A percentile compares a stretch with the other conserved stretches of the same genome.
Conservation (phyloP, 2,888 invertebrate species). For the Colostygia pectinataria region DNA sequence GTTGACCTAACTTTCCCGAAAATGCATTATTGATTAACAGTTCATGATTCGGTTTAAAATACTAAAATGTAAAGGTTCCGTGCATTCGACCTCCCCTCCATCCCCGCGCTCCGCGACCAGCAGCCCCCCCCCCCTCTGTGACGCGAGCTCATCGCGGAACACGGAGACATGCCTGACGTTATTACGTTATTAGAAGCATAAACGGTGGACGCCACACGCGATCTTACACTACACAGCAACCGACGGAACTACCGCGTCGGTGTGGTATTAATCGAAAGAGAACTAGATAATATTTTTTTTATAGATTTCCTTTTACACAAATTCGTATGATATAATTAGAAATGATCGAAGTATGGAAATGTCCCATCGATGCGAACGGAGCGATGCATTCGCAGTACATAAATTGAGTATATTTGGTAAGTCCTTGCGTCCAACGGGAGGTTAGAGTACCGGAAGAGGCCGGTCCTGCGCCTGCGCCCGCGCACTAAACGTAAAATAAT, state of each 20-base stretch:
- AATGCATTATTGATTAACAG: neutral
- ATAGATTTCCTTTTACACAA: slow-evolving; percentile 3
- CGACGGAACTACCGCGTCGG: neutral
- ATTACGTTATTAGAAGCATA: neutral
- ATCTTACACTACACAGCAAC: neutral
- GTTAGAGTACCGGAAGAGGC: neutral
- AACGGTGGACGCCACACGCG: neutral
- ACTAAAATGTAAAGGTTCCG: neutral
- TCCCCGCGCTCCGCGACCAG: no score
- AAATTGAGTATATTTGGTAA: slow-evolving; percentile 13
- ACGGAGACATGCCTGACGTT: no score
- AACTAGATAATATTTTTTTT: neutral
- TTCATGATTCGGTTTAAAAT: neutral
- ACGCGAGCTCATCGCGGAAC: no score
- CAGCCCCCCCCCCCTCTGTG: no score
- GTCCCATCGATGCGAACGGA: neutral
- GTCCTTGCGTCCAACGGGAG: slow-evolving; percentile 3
- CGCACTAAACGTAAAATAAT: slow-evolving; percentile 39
- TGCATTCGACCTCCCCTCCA: neutral
- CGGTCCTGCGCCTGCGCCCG: neutral
- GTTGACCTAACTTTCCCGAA: no score
- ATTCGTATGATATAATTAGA: slow-evolving; percentile 6
- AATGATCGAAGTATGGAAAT: slow-evolving; percentile 9
- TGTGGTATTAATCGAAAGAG: neutral
- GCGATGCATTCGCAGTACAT: neutral